Evolutionary conservation across 2,113 vertebrate genomes (phyloP), one percentile per base, ranked within the genome.

Genomic region (Archocentrus centrarchus): DNA sequence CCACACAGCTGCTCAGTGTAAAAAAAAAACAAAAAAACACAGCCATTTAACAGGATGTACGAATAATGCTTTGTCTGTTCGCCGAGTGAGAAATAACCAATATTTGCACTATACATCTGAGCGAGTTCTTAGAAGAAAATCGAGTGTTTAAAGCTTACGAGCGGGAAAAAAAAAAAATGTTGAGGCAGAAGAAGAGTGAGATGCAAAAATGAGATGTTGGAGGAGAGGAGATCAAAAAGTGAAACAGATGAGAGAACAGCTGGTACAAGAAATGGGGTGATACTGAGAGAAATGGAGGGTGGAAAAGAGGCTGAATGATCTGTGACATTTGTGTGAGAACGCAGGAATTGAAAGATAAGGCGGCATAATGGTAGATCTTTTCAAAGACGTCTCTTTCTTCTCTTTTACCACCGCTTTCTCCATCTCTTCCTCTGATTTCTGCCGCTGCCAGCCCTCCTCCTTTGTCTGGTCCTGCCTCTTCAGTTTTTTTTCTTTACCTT

Each of bases 191-290:
- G 57, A 77, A 79, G 77, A 80, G 79, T 64, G 11, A 15, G 59
- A 59, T 37, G 18, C 11, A 24, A 70, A 89, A 86, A 89, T 61
- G 8, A 5, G 32, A 79, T 62, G 75, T 61, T 80, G 35, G n/a
- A 78, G 37, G 44, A 79, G 66, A 77, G 32, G 11, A 81, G 85
- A 93, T 91, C 81, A 91, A 89, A 89, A 91, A 91, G 89, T 86
- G 86, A 90, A 83, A 83, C 88, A 91, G 89, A 93, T 83, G 93
- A 89, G 82, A 75, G 85, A 90, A 91, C 88, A 92, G 89, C 90
- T 93, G 90, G 88, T 81, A 59, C 64, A 78, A 86, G 82, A 89
- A 90, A 94, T 84, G 70, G 32, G 64, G 77, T 81, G 86, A 89
- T 80, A 79, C 39, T 75, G 83, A 53, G 80, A 89, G 84, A 93